Evolutionary conservation across 2,888 invertebrate species (phyloP).

Genomic region (Drosophila borborema): DNA sequence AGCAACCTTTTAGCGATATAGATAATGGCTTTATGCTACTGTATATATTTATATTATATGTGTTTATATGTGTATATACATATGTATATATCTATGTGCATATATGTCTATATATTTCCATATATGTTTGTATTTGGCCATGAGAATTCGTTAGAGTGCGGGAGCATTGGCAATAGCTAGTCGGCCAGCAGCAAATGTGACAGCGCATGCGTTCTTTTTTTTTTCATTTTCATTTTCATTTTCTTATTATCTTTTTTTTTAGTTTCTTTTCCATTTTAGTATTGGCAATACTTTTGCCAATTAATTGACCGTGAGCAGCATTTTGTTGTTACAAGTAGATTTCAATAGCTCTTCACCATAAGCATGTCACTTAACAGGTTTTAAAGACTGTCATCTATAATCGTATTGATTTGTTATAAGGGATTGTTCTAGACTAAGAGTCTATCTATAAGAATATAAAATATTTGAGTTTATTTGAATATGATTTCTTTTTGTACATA

Average conservation of each 20-base stretch:
- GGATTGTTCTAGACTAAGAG: background rate
- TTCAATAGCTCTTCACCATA: slow-evolving; percentile 9
- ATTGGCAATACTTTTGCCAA: slow-evolving; percentile 47
- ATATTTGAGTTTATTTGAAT: background rate
- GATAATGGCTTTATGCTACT: slow-evolving; percentile 4
- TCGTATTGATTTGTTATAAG: background rate
- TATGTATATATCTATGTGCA: background rate
- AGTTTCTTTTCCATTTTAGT: background rate
- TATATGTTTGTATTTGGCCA: slow-evolving; percentile 36
- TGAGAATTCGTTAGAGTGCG: slow-evolving; percentile 26
- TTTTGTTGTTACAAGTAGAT: slow-evolving; percentile 30
- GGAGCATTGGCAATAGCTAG: slow-evolving; percentile 44
- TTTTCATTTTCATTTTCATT: background rate
- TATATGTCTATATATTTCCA: slow-evolving; percentile 10
- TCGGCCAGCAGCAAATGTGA: slow-evolving; percentile 31
- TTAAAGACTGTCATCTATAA: background rate
- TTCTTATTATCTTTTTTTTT: background rate
- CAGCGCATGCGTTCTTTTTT: slow-evolving; percentile 47
- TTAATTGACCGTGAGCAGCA: slow-evolving; percentile 51
- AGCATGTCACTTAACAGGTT: background rate
- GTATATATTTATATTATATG: background rate
- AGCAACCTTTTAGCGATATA: background rate
- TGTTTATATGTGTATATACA: background rate
- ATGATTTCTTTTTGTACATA: no score
- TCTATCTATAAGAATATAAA: no score